Conservation (phyloP, 2,888 invertebrate species). For the Epirrhoe tristata region DNA sequence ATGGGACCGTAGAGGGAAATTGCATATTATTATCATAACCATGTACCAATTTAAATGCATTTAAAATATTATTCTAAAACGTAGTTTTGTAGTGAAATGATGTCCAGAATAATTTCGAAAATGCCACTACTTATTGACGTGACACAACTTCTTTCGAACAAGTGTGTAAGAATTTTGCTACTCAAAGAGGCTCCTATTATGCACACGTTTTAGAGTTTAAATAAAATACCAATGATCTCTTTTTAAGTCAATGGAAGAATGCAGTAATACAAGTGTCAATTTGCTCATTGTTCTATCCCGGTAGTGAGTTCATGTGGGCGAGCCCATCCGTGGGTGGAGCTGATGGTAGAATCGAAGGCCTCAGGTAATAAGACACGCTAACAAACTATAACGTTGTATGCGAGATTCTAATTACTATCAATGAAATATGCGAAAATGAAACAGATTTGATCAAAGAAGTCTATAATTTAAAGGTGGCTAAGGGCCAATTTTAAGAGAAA, state of each 20-base stretch:
- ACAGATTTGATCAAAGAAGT: background rate
- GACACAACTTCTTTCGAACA: too few relatives aligned
- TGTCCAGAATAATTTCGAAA: background rate
- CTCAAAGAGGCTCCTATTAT: too few relatives aligned
- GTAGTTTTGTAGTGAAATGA: background rate
- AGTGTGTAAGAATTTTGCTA: too few relatives aligned
- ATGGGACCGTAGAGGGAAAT: conserved; percentile 37
- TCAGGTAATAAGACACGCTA: conserved; percentile 41
- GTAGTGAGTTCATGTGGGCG: conserved; percentile 55
- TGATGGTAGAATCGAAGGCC: conserved; percentile 59
- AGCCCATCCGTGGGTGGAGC: conserved; percentile 66
- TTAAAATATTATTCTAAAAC: background rate
- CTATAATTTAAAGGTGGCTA: background rate
- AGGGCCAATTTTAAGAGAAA: background rate
- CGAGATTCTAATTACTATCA: conserved; percentile 3
- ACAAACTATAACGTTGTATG: conserved; percentile 27
- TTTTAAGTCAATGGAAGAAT: background rate
- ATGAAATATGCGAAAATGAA: conserved; percentile 1
- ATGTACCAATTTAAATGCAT: background rate
- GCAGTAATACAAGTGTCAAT: conserved; percentile 41
- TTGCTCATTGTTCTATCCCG: conserved; percentile 55
- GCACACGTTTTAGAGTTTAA: background rate
- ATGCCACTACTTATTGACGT: background rate
- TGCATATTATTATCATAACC: conserved; percentile 9
- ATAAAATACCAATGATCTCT: background rate